Conservation (phyloP, 2,888 invertebrate genomes). For the Hydrotaea diabolus region DNA sequence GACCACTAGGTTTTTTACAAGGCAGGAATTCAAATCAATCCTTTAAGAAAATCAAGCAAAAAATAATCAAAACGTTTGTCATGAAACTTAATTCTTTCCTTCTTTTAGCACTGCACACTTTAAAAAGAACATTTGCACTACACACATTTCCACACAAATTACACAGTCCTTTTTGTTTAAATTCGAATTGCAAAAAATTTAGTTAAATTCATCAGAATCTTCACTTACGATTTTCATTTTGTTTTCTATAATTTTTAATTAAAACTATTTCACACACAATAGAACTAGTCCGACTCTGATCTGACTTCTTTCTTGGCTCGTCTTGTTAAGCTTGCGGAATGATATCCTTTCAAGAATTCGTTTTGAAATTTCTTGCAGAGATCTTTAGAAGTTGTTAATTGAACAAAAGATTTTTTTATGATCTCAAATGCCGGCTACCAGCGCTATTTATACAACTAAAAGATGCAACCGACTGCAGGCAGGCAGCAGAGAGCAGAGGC, state of each 20-base stretch:
- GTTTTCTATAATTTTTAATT: slow-evolving; percentile 40
- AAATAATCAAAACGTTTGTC: too few relatives aligned
- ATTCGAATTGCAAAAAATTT: not conserved
- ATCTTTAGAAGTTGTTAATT: slow-evolving; percentile 75
- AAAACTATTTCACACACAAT: slow-evolving; percentile 52
- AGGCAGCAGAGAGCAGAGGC: too few relatives aligned
- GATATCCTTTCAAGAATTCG: slow-evolving; percentile 58
- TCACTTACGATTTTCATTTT: slow-evolving; percentile 78
- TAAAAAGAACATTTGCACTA: slow-evolving; percentile 19
- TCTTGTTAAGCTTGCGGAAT: not conserved
- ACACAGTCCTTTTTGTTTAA: slow-evolving; percentile 37
- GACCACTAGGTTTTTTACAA: too few relatives aligned
- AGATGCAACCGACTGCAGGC: slow-evolving; percentile 61
- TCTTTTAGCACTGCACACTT: slow-evolving; percentile 17
- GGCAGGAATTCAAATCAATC: too few relatives aligned
- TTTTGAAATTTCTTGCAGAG: slow-evolving; percentile 57
- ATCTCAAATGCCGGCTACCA: slow-evolving; percentile 79
- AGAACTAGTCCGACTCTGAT: slow-evolving; percentile 1
- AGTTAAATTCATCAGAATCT: not conserved
- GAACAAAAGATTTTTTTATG: slow-evolving; percentile 80
- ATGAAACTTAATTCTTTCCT: not conserved
- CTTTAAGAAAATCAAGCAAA: too few relatives aligned
- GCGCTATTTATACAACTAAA: slow-evolving; percentile 78
- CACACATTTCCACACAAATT: slow-evolving; percentile 25
- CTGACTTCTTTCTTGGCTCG: not conserved